Conservation (phyloP, 53 echinoderm and acorn worm species). For the Echinometra lucunter region DNA sequence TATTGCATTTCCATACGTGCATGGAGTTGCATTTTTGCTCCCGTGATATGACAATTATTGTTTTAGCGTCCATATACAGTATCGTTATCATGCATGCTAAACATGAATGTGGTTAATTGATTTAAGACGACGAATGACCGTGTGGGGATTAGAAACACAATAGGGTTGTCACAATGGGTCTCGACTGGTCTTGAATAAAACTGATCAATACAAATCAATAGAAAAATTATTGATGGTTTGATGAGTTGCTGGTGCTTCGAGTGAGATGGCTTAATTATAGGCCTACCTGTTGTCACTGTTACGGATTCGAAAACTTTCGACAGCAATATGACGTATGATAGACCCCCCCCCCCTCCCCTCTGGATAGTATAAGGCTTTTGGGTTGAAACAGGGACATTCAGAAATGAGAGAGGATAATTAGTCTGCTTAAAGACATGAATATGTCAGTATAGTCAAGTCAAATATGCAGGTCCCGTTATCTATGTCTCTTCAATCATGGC, state of each 20-base stretch:
- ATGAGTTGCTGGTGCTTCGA: conserved; percentile 3
- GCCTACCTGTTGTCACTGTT: too few relatives aligned
- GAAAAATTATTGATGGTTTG: neutral
- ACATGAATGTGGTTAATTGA: conserved; percentile 6
- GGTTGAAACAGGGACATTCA: too few relatives aligned
- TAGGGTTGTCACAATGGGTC: neutral
- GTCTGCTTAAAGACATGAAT: too few relatives aligned
- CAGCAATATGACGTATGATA: too few relatives aligned
- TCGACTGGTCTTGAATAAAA: neutral
- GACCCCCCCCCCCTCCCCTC: too few relatives aligned
- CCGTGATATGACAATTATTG: neutral
- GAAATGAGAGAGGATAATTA: too few relatives aligned
- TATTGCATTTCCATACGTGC: neutral
- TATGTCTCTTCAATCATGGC: too few relatives aligned
- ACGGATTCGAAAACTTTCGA: too few relatives aligned
- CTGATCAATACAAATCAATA: neutral
- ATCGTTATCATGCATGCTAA: neutral
- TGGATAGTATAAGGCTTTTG: too few relatives aligned
- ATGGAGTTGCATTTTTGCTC: neutral
- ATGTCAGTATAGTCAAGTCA: too few relatives aligned
- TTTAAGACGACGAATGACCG: neutral
- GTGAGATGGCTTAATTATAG: neutral
- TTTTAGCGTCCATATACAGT: neutral
- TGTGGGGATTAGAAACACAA: neutral
- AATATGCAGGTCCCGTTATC: too few relatives aligned